These are phyloP conservation scores for Pyrgilauda ruficollis DNA, from an alignment of 2,113 vertebrate genomes.

Conservation along the genomic window DNA sequence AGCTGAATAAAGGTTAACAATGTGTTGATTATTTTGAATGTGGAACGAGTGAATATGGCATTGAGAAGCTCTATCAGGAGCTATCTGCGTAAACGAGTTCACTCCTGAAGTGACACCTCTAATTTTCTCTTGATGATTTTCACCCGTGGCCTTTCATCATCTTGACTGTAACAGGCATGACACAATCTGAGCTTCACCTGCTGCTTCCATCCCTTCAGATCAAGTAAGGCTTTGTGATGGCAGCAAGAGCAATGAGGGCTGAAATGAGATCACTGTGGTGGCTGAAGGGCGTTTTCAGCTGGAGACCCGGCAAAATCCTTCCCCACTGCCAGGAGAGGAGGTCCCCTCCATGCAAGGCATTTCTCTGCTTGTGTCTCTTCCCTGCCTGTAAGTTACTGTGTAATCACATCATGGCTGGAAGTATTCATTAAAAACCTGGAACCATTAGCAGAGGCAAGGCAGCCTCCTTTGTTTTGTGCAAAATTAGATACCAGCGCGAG, in stretches of 20 bases:
- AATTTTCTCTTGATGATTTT: constrained; percentile 11
- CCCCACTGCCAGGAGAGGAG: not conserved
- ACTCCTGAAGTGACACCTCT: not conserved
- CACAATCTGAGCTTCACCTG: not conserved
- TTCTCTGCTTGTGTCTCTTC: not conserved
- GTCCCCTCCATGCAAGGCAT: not conserved
- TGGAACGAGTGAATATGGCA: not conserved
- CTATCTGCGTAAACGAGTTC: not conserved
- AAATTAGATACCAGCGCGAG: constrained; percentile 1
- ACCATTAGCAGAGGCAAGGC: not conserved
- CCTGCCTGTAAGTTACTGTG: constrained; percentile 11
- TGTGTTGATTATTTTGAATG: not conserved
- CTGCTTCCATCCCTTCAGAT: constrained; percentile 17
- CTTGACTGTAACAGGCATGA: not conserved
- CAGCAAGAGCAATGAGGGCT: not conserved
- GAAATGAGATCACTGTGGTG: not conserved
- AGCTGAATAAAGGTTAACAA: not conserved
- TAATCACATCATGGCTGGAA: constrained; percentile 25
- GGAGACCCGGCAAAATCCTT: not conserved
- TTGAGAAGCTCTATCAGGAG: not conserved
- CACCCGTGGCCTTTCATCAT: not conserved
- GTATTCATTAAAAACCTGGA: constrained; percentile 52
- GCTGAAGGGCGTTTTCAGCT: not conserved
- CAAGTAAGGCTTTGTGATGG: not conserved
- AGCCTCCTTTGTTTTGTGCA: constrained; percentile 27